These are phyloP conservation scores for Neuroterus valhalla DNA, from an alignment of 1,140 invertebrate genomes.

Conservation along the genomic window DNA sequence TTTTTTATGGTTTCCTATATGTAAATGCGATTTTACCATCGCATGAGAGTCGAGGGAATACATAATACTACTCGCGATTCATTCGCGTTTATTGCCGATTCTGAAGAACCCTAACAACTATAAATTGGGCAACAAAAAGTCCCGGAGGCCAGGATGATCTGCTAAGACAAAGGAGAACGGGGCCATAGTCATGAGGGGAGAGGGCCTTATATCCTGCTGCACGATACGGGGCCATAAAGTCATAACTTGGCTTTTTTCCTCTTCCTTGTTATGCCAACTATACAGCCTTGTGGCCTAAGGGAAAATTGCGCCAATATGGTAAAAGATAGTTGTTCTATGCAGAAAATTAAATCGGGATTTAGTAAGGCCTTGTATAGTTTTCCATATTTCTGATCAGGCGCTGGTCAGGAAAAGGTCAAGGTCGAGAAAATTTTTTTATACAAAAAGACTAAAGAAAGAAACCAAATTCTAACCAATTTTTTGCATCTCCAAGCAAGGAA, in stretches of 20 bases:
- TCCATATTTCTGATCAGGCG: no score
- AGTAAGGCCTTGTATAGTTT: no score
- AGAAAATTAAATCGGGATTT: no score
- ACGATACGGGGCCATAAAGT: conserved; percentile 64
- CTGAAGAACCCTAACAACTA: conserved; percentile 58
- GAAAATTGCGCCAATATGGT: conserved; percentile 38
- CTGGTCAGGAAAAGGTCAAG: no score
- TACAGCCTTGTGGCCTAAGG: conserved; percentile 41
- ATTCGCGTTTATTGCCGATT: conserved; percentile 52
- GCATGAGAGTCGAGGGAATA: conserved; percentile 24
- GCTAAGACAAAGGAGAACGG: conserved; percentile 57
- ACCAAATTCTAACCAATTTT: no score
- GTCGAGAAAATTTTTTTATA: no score
- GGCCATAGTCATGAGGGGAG: conserved; percentile 50
- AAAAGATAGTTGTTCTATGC: no score
- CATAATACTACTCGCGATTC: conserved; percentile 30
- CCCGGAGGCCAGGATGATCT: conserved; percentile 36
- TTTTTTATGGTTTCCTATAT: conserved; percentile 20
- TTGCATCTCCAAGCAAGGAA: no score
- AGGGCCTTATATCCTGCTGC: conserved; percentile 53
- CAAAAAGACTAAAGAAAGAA: no score
- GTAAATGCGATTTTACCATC: conserved; percentile 4
- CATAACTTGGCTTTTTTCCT: conserved; percentile 56
- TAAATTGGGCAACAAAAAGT: conserved; percentile 67
- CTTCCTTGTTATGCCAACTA: conserved; percentile 39